Conservation (phyloP, 64 coral and sea anemone species). For the Acropora yongei region DNA sequence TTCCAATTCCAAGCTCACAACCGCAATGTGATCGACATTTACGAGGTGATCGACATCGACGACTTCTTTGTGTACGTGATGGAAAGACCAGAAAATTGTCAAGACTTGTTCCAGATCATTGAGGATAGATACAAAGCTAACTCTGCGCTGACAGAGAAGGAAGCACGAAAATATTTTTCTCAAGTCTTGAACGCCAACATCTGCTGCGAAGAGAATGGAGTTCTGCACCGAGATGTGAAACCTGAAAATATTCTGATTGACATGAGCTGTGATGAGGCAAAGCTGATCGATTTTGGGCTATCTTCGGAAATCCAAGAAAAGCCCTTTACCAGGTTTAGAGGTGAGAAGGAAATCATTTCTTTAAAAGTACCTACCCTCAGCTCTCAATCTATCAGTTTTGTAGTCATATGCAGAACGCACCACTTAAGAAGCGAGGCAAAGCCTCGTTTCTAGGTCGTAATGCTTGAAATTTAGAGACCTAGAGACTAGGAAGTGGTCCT, state of each 20-base stretch:
- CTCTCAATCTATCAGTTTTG: too few species aligned
- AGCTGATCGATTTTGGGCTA: slow-evolving; percentile 27
- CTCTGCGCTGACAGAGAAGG: neutral
- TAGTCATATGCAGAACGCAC: too few species aligned
- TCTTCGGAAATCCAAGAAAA: neutral
- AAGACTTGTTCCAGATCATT: slow-evolving; percentile 23
- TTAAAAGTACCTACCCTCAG: too few species aligned
- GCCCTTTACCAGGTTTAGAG: too few species aligned
- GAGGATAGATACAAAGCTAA: neutral
- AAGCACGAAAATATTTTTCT: too few species aligned
- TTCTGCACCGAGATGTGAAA: neutral
- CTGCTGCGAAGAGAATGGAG: slow-evolving; percentile 21
- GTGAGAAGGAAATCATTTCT: too few species aligned
- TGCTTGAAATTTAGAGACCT: too few species aligned
- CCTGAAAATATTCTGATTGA: neutral
- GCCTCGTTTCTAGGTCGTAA: too few species aligned
- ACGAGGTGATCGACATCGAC: neutral
- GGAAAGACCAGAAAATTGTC: neutral
- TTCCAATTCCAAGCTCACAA: neutral
- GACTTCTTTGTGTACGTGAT: neutral
- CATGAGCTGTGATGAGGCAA: neutral
- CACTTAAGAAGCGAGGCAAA: too few species aligned
- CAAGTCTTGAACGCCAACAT: neutral
- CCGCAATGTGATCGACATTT: neutral
- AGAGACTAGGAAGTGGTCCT: too few species aligned